Base-by-base conservation (phyloP, 2,888 invertebrate genomes). In the Melanophora roralis region DNA sequence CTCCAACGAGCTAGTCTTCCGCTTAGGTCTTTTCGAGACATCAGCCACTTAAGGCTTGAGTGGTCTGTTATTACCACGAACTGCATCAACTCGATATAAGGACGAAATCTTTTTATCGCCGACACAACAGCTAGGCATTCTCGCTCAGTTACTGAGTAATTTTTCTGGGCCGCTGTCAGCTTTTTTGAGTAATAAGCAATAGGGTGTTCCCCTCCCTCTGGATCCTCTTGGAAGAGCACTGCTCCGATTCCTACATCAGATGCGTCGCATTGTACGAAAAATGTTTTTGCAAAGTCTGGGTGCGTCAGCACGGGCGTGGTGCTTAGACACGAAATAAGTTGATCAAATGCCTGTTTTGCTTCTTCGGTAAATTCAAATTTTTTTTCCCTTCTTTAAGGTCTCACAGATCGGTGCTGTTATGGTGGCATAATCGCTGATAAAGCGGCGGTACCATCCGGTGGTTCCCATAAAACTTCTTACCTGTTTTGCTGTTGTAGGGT, bases 1-100 rank as follows among this genome's bases (percentile, higher is more conserved):
- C 71, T 72, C 62, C 71, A 72, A 7, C 62, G 40, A 1, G 62
- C 72, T 21, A 72, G 9, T n/a, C 55, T 36, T 19, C 67, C 55
- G 16, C 27, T 68, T 7, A 55, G 16, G 16, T 68, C 55, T 0
- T 38, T 32, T 2, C 60, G 69, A 8, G 16, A 14, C 69, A 69
- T 59, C 12, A 71, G 27, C 60, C 69, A 71, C 23, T 71, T 71
- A 12, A 71, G 27, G 5, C 69, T 71, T 1, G 59, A 47, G 12
- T 71, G 69, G 38, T 71, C 69, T 7, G 69, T 71, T n/a, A 71
- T 71, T 1, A 49, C 38, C 4, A 36, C 32, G n/a, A 71, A 69
- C 21, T 47, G 16, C 57, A 65, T 55, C 12, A 74, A 16, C n/a
- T 68, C 68, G 0, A 68, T 45, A 7, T 55, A 68, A 7, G 68